A percentile compares a stretch with the other conserved stretches of the same genome.
Evolutionary conservation across 2,888 invertebrate genomes (phyloP).

Genomic region (Mycalesis mineus): DNA sequence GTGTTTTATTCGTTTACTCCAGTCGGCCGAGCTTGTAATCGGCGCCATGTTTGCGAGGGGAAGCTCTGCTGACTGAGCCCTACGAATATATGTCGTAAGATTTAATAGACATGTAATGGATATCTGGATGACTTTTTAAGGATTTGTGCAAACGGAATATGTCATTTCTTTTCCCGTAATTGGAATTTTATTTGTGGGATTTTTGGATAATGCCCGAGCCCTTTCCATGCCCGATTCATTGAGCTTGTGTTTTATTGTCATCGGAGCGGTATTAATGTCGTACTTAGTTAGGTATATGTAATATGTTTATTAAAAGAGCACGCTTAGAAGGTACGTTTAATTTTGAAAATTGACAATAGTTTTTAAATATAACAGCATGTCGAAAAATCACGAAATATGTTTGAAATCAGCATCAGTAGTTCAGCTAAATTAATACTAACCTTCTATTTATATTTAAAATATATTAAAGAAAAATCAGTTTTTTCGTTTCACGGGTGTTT

Average conservation of each 20-base stretch:
- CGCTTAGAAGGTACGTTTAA: too few species aligned
- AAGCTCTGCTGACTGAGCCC: slow-evolving; percentile 71
- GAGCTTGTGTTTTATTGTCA: slow-evolving; percentile 32
- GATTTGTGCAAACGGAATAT: slow-evolving; percentile 78
- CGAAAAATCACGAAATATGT: too few species aligned
- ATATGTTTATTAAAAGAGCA: not conserved
- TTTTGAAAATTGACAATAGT: too few species aligned
- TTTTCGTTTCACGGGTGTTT: too few species aligned
- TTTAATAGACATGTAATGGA: slow-evolving; percentile 79
- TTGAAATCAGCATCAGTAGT: too few species aligned
- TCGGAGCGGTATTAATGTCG: not conserved
- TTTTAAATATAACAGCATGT: too few species aligned
- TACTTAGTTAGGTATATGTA: not conserved
- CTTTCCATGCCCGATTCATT: slow-evolving; percentile 38
- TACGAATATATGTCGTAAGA: slow-evolving; percentile 78
- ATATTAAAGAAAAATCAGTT: too few species aligned
- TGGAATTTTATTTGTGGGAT: slow-evolving; percentile 76
- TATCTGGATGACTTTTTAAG: slow-evolving; percentile 79
- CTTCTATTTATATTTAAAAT: too few species aligned
- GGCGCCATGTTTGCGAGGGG: slow-evolving; percentile 76
- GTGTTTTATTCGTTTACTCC: slow-evolving; percentile 78
- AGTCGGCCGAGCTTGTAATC: slow-evolving; percentile 74
- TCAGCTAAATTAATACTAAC: too few species aligned
- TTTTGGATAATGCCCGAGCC: slow-evolving; percentile 64
- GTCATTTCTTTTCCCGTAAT: slow-evolving; percentile 71